A percentile compares a stretch with the other conserved stretches of the same genome.
These are phyloP conservation scores for Oophaga pumilio DNA, from an alignment of 2,113 vertebrate species.

Conservation along the genomic window DNA sequence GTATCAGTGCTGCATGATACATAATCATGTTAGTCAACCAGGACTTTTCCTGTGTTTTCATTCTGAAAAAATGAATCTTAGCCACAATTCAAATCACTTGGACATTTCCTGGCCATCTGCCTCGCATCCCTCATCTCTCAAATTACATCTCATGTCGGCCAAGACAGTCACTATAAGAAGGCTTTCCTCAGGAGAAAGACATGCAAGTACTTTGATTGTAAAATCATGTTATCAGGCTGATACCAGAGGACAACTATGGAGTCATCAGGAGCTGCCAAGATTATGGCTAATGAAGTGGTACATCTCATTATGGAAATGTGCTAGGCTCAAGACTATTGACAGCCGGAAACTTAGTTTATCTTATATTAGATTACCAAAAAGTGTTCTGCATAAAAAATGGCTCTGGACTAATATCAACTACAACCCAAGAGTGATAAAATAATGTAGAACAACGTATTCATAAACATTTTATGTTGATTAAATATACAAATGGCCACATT, in stretches of 20 bases:
- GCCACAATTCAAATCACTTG: slow-evolving; percentile 49
- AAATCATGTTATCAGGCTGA: slow-evolving; percentile 18
- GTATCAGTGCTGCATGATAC: slow-evolving; percentile 4
- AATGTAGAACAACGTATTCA: not conserved
- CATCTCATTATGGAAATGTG: not conserved
- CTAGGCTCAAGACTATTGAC: not conserved
- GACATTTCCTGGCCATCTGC: slow-evolving; percentile 50
- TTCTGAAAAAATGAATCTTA: slow-evolving; percentile 47
- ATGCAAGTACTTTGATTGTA: slow-evolving; percentile 14
- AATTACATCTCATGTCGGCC: slow-evolving; percentile 43
- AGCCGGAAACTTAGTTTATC: no score
- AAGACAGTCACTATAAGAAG: slow-evolving; percentile 32
- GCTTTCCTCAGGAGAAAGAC: slow-evolving; percentile 14
- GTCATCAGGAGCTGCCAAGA: not conserved
- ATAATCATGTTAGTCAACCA: slow-evolving; percentile 38
- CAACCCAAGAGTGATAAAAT: not conserved
- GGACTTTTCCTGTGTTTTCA: slow-evolving; percentile 47
- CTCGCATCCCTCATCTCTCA: slow-evolving; percentile 33
- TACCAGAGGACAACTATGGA: not conserved
- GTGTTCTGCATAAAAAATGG: not conserved
- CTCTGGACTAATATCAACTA: not conserved
- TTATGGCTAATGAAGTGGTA: not conserved
- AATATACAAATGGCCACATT: no score
- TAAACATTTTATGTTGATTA: not conserved
- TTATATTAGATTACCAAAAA: no score